Conservation (phyloP, 2,888 invertebrate species). For the Dorcus hopei region DNA sequence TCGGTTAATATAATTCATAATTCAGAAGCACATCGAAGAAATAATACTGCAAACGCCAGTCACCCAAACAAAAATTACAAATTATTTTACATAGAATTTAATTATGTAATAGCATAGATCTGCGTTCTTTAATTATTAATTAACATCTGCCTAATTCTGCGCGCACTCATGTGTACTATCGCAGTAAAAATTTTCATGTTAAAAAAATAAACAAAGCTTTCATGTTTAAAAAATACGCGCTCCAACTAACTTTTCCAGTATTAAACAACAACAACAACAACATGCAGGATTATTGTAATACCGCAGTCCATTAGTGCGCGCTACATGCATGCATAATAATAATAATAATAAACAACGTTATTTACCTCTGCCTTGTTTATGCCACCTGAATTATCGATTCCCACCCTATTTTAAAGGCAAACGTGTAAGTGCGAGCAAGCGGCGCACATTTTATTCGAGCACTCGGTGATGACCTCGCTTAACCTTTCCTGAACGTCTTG, state of each 20-base stretch:
- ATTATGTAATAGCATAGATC: too few species aligned
- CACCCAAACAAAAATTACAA: too few species aligned
- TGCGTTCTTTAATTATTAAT: too few species aligned
- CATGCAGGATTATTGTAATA: too few species aligned
- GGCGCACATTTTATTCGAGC: constrained; percentile 2
- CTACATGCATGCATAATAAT: neutral
- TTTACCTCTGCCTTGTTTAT: neutral
- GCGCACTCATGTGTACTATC: neutral
- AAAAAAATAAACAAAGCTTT: neutral
- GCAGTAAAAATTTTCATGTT: too few species aligned
- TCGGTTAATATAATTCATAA: too few species aligned
- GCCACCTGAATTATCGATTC: neutral
- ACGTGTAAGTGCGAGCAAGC: neutral
- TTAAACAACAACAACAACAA: too few species aligned
- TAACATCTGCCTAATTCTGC: neutral
- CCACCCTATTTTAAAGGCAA: neutral
- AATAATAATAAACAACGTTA: neutral
- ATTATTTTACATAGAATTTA: too few species aligned
- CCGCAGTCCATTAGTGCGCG: too few species aligned
- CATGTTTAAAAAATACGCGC: neutral
- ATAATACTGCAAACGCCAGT: too few species aligned
- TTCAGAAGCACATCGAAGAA: too few species aligned
- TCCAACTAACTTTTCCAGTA: neutral
- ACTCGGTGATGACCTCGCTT: constrained; percentile 28
- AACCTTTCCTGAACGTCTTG: constrained; percentile 26